A percentile compares a stretch with the other conserved stretches of the same genome.
Evolutionary conservation across 2,113 vertebrate species (phyloP).

Genomic region (Aplodontia rufa): DNA sequence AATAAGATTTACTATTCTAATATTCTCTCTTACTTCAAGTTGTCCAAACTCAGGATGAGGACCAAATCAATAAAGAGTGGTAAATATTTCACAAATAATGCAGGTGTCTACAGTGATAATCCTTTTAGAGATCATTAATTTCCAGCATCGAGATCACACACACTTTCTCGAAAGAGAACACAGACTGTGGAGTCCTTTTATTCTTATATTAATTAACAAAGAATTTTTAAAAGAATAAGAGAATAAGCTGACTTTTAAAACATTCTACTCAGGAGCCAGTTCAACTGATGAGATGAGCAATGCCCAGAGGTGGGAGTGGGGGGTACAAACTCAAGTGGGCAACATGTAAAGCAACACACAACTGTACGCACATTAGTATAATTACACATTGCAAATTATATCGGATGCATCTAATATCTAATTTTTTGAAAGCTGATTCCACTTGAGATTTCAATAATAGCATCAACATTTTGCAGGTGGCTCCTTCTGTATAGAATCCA

Average conservation of each 20-base stretch:
- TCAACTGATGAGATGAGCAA: constrained; percentile 15
- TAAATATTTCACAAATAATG: constrained; percentile 21
- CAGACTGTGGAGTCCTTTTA: constrained; percentile 13
- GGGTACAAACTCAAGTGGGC: constrained; percentile 62
- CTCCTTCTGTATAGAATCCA: constrained; percentile 66
- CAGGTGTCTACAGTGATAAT: not conserved
- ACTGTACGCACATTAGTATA: constrained; percentile 70
- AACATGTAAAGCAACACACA: constrained; percentile 67
- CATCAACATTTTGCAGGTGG: constrained; percentile 80
- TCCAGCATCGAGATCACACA: not conserved
- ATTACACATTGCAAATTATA: constrained; percentile 79
- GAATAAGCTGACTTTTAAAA: constrained; percentile 61
- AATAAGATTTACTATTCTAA: constrained; percentile 37
- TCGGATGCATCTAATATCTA: constrained; percentile 80
- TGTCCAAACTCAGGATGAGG: constrained; percentile 35
- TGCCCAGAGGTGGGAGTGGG: not conserved
- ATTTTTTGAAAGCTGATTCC: constrained; percentile 79
- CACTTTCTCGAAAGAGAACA: constrained; percentile 22
- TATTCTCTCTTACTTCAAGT: constrained; percentile 4
- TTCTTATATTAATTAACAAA: constrained; percentile 50
- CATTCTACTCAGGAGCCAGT: constrained; percentile 58
- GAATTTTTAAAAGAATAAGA: constrained; percentile 25
- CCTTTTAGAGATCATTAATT: not conserved
- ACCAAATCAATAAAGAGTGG: not conserved
- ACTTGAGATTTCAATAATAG: constrained; percentile 73